Evolutionary conservation across 2,888 invertebrate genomes (phyloP), one percentile per base, ranked within the genome.

Genomic region (Limnephilus lunatus): DNA sequence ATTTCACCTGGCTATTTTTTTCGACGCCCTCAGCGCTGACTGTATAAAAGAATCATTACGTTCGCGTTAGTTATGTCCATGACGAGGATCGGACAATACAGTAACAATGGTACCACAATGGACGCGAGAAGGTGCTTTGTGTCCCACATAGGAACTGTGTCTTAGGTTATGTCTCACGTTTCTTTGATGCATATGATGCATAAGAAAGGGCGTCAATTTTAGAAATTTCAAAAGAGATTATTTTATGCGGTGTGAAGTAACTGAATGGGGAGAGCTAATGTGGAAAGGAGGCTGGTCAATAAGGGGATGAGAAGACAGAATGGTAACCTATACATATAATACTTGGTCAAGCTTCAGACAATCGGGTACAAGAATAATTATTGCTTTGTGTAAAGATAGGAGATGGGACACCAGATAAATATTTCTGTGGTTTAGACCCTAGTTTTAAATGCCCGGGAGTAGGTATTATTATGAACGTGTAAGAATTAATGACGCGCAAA

Each of bases 1-100:
- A 89, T 89, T 85, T 90, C 93, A 93, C 93, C 93, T 93, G 93
- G 90, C n/a, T 68, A 39, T 91, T 90, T 86, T 82, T 86, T 81
- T 83, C 25, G 30, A 48, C 12, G n/a, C 85, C 48, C 85, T 81
- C 91, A 81, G 39, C 44, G 44, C 53, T 30, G 81, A 81, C 80
- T 85, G 86, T 91, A 92, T 90, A 92, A 92, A 90, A 85, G 91
- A 92, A 92, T 92, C 91, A 92, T 92, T 92, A 91, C 53, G 82
- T 80, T 85, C 48, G 83, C 81, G 90, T 90, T 90, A 90, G 90
- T 85, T 83, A 90, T 90, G 88, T 44, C 92, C 90, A 80, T 92
- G 91, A 89, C 92, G 92, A 92, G 91, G 88, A 91, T 44, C 89
- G 81, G 83, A 92, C 92, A 92, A 91, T 80, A 89, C 80, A n/a